Conservation (phyloP, 2,797 vertebrate species). For the Geotria australis region DNA sequence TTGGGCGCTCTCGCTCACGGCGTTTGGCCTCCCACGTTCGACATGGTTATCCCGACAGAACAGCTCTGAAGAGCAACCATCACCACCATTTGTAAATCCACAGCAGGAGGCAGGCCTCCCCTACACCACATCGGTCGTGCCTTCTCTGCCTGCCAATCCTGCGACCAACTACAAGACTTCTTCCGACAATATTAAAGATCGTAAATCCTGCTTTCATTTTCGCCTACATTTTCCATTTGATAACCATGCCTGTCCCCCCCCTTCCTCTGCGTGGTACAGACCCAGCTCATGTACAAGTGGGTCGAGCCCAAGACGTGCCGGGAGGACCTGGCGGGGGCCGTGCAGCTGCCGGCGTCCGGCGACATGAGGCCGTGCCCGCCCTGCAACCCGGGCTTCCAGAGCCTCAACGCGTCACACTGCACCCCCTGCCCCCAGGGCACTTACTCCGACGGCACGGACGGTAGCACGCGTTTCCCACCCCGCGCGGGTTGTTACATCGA, state of each 20-base stretch:
- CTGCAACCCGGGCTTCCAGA: conserved; percentile 71
- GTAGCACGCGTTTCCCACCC: conserved; percentile 10
- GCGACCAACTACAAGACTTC: too few species aligned
- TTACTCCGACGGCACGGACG: conserved; percentile 51
- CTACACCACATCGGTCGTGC: too few species aligned
- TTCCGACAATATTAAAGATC: too few species aligned
- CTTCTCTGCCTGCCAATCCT: too few species aligned
- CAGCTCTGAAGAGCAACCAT: too few species aligned
- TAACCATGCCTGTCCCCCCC: too few species aligned
- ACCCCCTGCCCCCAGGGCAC: conserved; percentile 30
- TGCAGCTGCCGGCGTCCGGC: conserved; percentile 34
- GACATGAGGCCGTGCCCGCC: conserved; percentile 35
- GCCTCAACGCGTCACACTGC: conserved; percentile 29
- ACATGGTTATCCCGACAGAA: too few species aligned
- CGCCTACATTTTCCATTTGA: not conserved
- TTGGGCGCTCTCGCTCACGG: too few species aligned
- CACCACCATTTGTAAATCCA: too few species aligned
- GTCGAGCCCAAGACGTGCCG: conserved; percentile 61
- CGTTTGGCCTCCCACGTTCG: too few species aligned
- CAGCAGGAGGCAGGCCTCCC: too few species aligned
- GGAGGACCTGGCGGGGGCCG: conserved; percentile 19
- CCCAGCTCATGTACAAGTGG: conserved; percentile 86
- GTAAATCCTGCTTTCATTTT: not conserved
- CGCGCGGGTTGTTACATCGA: too few species aligned
- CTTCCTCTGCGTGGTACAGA: conserved; percentile 14